Conservation (phyloP, 2,113 vertebrate species). For the Lepisosteus osseus region DNA sequence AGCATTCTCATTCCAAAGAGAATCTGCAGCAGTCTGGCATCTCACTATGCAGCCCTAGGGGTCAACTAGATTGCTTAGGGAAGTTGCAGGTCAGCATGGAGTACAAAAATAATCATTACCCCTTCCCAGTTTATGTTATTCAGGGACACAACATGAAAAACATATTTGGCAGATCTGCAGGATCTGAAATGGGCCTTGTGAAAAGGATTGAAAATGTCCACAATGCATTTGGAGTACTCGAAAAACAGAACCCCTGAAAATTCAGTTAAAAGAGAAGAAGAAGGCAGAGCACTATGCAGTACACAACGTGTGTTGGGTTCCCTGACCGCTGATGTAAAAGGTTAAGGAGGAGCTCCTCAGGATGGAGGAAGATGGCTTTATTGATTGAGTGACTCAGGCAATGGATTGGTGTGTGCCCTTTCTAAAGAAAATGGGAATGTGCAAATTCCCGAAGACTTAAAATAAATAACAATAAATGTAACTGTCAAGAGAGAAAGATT, state of each 20-base stretch:
- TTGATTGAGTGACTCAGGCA: neutral
- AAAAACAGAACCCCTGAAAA: neutral
- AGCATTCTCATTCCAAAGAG: no score
- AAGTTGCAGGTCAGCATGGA: no score
- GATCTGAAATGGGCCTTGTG: neutral
- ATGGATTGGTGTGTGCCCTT: neutral
- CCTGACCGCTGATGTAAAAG: neutral
- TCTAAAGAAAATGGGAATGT: neutral
- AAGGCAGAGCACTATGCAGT: neutral
- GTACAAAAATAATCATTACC: no score
- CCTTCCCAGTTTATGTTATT: no score
- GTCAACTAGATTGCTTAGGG: no score
- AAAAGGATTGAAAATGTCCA: neutral
- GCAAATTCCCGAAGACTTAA: neutral
- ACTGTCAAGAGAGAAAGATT: slow-evolving; percentile 8
- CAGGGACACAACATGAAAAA: neutral
- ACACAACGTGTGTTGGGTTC: neutral
- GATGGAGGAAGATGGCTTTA: neutral
- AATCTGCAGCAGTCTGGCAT: no score
- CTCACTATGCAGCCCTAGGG: no score
- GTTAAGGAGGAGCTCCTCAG: neutral
- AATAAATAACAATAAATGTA: neutral
- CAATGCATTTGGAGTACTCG: neutral
- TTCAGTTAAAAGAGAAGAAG: neutral
- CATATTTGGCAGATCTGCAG: neutral